A percentile compares a stretch with the other conserved stretches of the same genome.
phyloP scores from a whole-genome alignment of 2,113 vertebrate genomes.

The Rostratula benghalensis region DNA sequence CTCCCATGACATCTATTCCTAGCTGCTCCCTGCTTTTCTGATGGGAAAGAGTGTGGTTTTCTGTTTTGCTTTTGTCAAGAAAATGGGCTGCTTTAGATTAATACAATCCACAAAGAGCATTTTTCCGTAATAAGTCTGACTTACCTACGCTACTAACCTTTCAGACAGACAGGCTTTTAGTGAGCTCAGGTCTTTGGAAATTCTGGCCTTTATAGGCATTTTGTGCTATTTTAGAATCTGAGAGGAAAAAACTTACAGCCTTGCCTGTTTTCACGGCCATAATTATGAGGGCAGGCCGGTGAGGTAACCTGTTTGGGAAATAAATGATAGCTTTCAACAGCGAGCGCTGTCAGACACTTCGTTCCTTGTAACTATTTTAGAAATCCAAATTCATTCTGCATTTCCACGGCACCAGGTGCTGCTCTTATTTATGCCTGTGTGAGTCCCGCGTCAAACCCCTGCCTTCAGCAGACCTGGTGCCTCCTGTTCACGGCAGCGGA shows the following conservation, averaged over 20 bases:
- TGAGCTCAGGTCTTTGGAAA: constrained; percentile 38
- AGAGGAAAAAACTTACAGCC: constrained; percentile 55
- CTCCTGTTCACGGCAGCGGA: background rate
- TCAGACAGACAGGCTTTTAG: constrained; percentile 9
- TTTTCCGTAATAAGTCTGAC: background rate
- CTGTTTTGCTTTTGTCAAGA: background rate
- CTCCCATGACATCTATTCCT: background rate
- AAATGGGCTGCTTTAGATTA: background rate
- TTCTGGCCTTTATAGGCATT: constrained; percentile 28
- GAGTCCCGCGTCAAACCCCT: background rate
- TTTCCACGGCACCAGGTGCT: constrained; percentile 1
- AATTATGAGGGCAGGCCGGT: constrained; percentile 60
- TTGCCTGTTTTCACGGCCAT: constrained; percentile 31
- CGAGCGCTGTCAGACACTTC: background rate
- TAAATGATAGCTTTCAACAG: constrained; percentile 58
- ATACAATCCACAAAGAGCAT: background rate
- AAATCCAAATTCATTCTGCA: constrained; percentile 7
- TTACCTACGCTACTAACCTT: background rate
- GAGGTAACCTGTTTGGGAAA: constrained; percentile 43
- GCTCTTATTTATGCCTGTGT: background rate
- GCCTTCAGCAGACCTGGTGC: background rate
- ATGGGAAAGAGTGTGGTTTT: background rate
- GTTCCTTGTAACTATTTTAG: constrained; percentile 27
- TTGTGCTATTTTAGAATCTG: constrained; percentile 49
- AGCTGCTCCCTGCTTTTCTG: background rate